A percentile compares a stretch with the other conserved stretches of the same genome.
phyloP scores from a whole-genome alignment of 2,888 invertebrate species.

The Cheilosia grossa region DNA sequence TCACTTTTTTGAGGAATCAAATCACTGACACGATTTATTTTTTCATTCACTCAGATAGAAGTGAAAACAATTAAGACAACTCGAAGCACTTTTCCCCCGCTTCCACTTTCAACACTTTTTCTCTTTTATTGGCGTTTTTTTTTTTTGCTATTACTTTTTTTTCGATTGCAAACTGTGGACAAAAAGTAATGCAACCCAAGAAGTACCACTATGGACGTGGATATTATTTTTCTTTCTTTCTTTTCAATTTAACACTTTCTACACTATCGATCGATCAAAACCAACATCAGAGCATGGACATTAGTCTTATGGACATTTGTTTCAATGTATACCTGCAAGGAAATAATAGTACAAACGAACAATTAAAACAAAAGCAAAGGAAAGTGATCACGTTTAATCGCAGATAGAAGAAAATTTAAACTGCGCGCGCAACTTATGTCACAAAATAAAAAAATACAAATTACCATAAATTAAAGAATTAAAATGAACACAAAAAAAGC shows the following conservation, averaged over 20 bases:
- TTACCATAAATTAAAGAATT: slow-evolving; percentile 31
- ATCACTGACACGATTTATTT: slow-evolving; percentile 40
- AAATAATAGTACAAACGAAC: slow-evolving; percentile 38
- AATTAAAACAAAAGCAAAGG: slow-evolving; percentile 23
- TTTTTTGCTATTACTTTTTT: slow-evolving; percentile 31
- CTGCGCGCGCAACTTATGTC: slow-evolving; percentile 33
- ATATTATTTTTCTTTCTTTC: slow-evolving; percentile 36
- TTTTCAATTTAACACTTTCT: slow-evolving; percentile 72
- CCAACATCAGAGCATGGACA: slow-evolving; percentile 61
- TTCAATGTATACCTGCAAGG: slow-evolving; percentile 53
- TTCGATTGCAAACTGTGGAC: slow-evolving; percentile 61
- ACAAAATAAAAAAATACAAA: slow-evolving; percentile 16
- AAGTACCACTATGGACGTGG: slow-evolving; percentile 36
- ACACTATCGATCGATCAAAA: slow-evolving; percentile 70
- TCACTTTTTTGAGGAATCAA: slow-evolving; percentile 13
- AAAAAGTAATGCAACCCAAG: slow-evolving; percentile 56
- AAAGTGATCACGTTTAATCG: slow-evolving; percentile 41
- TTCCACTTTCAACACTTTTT: slow-evolving; percentile 58
- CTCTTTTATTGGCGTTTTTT: slow-evolving; percentile 50
- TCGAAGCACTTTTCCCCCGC: slow-evolving; percentile 58
- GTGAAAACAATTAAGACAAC: slow-evolving; percentile 37
- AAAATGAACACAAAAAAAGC: neutral
- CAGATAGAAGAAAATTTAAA: slow-evolving; percentile 1
- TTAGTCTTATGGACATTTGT: slow-evolving; percentile 62
- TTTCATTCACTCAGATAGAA: slow-evolving; percentile 31